Conservation (phyloP, 2,797 vertebrate species). For the Phoeniculus purpureus region DNA sequence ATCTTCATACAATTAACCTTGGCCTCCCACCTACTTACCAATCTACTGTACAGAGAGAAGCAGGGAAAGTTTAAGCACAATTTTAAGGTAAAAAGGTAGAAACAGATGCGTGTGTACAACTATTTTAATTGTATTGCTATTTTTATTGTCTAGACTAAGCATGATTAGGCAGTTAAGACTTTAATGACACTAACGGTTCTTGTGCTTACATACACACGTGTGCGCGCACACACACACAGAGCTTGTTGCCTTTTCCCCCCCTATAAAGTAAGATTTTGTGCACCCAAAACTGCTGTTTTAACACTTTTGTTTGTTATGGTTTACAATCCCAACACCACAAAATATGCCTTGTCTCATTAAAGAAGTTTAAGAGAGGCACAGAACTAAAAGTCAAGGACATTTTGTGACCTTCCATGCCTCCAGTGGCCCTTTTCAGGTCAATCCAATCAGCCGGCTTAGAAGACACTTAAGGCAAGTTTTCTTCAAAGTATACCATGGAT, state of each 20-base stretch:
- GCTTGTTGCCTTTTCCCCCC: background rate
- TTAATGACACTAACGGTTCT: background rate
- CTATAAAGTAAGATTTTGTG: background rate
- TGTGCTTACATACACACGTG: background rate
- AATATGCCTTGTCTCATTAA: background rate
- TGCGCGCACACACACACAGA: background rate
- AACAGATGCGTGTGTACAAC: accelerated
- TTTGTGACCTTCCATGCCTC: background rate
- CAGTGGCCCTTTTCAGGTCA: background rate
- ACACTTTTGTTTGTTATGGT: background rate
- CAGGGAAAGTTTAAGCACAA: background rate
- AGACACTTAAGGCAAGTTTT: background rate
- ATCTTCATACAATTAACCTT: too few species aligned
- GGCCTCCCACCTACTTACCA: too few species aligned
- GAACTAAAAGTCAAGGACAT: background rate
- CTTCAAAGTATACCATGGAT: background rate
- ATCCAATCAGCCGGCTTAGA: background rate
- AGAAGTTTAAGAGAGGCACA: background rate
- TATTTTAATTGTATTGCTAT: background rate
- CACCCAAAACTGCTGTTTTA: background rate
- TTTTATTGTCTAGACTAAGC: background rate
- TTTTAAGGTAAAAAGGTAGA: background rate
- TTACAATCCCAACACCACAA: background rate
- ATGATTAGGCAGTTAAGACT: background rate
- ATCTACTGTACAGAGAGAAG: background rate